Conservation (phyloP, 2,113 vertebrate species). For the Bos taurus region DNA sequence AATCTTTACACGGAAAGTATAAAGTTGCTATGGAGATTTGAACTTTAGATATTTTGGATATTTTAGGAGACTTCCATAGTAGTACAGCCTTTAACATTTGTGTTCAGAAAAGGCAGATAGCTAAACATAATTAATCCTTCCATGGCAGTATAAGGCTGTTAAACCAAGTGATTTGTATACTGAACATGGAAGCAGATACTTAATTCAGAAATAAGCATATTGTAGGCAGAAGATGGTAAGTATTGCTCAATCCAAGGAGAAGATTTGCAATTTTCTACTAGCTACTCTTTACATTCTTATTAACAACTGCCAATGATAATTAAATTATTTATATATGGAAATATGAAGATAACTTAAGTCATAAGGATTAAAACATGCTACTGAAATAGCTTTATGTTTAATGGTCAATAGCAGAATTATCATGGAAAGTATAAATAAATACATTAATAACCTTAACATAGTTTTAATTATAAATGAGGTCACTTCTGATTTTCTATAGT, state of each 20-base stretch:
- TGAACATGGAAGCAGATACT: not conserved
- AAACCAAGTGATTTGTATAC: not conserved
- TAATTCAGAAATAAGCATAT: not conserved
- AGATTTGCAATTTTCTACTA: not conserved
- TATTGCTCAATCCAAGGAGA: not conserved
- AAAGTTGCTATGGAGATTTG: not conserved
- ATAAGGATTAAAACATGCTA: not conserved
- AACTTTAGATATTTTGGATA: not conserved
- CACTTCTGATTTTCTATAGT: not conserved
- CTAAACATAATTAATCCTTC: not conserved
- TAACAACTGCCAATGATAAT: not conserved
- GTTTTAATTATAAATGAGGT: not conserved
- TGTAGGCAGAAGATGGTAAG: not conserved
- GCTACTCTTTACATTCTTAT: not conserved
- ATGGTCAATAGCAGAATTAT: not conserved
- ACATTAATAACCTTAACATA: not conserved
- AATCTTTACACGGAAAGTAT: not conserved
- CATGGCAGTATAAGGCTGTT: not conserved
- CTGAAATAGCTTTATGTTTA: not conserved
- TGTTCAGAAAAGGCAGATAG: not conserved
- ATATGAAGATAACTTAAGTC: not conserved
- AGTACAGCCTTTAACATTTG: not conserved
- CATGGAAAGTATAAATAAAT: not conserved
- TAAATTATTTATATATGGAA: not conserved
- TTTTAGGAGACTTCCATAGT: not conserved